Evolutionary conservation across 2,888 invertebrate genomes (phyloP).

Genomic region (Lasioglossum pauxillum): DNA sequence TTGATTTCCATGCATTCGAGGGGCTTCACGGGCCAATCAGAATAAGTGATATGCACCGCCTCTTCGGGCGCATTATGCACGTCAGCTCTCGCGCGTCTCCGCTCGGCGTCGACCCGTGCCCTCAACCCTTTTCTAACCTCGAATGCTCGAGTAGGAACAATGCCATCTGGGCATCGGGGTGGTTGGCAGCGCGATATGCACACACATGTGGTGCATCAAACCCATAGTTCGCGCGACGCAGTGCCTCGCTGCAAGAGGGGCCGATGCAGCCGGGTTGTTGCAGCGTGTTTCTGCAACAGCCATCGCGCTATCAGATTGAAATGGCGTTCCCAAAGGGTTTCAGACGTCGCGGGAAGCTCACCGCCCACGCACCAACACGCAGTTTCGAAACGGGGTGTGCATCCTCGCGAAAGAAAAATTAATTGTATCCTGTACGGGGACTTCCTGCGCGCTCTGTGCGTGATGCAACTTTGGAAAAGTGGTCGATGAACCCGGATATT

Average conservation of each 20-base stretch:
- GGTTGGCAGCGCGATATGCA: conserved; percentile 39
- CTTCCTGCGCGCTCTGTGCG: not conserved
- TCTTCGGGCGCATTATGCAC: conserved; percentile 60
- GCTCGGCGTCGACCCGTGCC: conserved; percentile 34
- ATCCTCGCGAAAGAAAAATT: conserved; percentile 51
- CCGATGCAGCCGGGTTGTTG: conserved; percentile 72
- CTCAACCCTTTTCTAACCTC: conserved; percentile 38
- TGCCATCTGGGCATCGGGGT: conserved; percentile 55
- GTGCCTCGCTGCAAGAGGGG: conserved; percentile 40
- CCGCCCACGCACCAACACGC: conserved; percentile 39
- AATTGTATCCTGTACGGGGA: conserved; percentile 27
- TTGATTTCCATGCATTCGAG: conserved; percentile 64
- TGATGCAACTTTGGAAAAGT: not conserved
- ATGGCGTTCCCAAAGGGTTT: conserved; percentile 65
- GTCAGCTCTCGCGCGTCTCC: conserved; percentile 27
- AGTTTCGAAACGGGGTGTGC: conserved; percentile 26
- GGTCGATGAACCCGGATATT: not conserved
- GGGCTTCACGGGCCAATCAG: conserved; percentile 71
- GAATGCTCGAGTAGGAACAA: conserved; percentile 57
- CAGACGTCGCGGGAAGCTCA: conserved; percentile 62
- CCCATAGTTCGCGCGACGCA: conserved; percentile 53
- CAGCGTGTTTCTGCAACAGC: conserved; percentile 72
- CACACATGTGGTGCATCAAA: conserved; percentile 27
- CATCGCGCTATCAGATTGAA: conserved; percentile 76
- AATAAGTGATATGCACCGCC: conserved; percentile 72